Conservation (phyloP, 2,113 vertebrate genomes). For the Edolisoma coerulescens region DNA sequence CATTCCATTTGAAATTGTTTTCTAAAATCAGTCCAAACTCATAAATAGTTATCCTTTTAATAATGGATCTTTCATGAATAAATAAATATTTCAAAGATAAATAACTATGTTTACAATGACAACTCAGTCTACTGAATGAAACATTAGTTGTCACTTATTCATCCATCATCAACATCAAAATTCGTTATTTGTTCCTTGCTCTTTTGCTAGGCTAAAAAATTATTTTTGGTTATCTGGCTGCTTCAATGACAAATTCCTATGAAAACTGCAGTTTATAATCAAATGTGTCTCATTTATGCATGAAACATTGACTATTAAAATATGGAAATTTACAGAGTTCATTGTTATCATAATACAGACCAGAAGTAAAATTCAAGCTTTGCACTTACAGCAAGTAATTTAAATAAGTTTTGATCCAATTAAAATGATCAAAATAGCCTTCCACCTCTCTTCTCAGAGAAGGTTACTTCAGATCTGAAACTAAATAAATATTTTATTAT, state of each 20-base stretch:
- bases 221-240: neutral
- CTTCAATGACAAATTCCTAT: neutral
- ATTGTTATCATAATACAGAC: neutral
- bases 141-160: neutral
- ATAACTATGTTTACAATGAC: neutral
- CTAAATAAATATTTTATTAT: neutral
- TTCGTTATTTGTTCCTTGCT: neutral
- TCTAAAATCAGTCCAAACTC: neutral
- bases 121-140: neutral
- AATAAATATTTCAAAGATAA: slow-evolving; percentile 13
- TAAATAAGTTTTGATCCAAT: neutral
- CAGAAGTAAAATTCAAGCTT: neutral
- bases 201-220: neutral
- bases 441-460: neutral
- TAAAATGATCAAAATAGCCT: neutral
- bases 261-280: neutral
- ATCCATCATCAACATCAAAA: neutral
- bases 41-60: neutral
- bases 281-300: neutral
- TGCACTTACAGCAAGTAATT: neutral
- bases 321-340: neutral
- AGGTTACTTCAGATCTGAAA: neutral
- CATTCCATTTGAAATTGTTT: neutral
- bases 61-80: neutral
- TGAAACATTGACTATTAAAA: neutral